Conservation (phyloP, 2,888 invertebrate species). For the Melieria omissa region DNA sequence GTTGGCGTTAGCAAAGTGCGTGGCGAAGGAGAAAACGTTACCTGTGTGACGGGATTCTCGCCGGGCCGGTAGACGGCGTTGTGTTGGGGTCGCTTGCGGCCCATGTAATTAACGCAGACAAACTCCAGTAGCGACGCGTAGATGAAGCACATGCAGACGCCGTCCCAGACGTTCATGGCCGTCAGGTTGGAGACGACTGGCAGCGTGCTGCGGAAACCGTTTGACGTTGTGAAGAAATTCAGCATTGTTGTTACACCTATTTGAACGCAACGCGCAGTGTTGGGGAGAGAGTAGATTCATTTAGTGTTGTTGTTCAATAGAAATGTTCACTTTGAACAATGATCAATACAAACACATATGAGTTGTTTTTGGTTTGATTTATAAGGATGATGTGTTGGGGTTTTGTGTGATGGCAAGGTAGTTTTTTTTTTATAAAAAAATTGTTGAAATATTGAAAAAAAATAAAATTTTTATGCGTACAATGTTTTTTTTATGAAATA, state of each 20-base stretch:
- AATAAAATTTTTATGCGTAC: too few species aligned
- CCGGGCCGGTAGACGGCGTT: conserved; percentile 91
- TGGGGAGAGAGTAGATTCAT: neutral
- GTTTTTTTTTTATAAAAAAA: too few species aligned
- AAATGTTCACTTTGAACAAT: too few species aligned
- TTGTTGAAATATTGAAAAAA: too few species aligned
- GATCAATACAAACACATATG: too few species aligned
- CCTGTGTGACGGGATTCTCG: conserved; percentile 92
- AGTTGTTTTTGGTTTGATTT: too few species aligned
- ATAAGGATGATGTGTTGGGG: too few species aligned
- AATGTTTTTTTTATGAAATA: too few species aligned
- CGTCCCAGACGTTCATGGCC: conserved; percentile 97
- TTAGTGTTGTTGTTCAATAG: too few species aligned
- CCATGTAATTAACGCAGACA: conserved; percentile 95
- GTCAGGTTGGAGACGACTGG: conserved; percentile 94
- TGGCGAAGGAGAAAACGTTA: conserved; percentile 62
- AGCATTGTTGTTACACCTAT: conserved; percentile 96
- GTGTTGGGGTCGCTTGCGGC: conserved; percentile 87
- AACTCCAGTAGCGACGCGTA: conserved; percentile 94
- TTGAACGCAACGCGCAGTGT: conserved; percentile 23
- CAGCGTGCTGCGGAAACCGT: conserved; percentile 89
- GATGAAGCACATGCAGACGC: conserved; percentile 97
- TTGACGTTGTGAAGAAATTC: conserved; percentile 97
- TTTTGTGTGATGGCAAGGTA: too few species aligned
- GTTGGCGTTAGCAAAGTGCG: too few species aligned